These are phyloP conservation scores for Pomatorhinus ruficollis DNA, from an alignment of 2,113 vertebrate species.

Conservation along the genomic window DNA sequence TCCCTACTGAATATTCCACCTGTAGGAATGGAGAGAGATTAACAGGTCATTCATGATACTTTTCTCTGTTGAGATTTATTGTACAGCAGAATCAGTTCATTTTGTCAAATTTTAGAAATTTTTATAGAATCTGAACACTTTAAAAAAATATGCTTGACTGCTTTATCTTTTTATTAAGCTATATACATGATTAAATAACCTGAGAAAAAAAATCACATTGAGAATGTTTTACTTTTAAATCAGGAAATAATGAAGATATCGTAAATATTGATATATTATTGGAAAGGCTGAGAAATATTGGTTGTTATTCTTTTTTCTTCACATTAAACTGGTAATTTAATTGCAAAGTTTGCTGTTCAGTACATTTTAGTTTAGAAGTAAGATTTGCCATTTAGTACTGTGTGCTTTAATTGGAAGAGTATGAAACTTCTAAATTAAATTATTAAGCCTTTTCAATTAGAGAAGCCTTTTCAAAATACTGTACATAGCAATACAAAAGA, in stretches of 20 bases:
- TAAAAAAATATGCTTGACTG: fast-evolving
- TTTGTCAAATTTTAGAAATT: not conserved
- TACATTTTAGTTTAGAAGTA: not conserved
- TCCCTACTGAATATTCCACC: not conserved
- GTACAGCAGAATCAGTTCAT: not conserved
- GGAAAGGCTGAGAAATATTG: not conserved
- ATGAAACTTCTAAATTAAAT: not conserved
- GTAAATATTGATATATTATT: not conserved
- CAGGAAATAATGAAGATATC: not conserved
- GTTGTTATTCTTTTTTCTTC: not conserved
- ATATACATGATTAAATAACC: not conserved
- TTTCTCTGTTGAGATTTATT: not conserved
- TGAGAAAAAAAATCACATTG: not conserved
- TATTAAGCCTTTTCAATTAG: not conserved
- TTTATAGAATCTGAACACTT: not conserved
- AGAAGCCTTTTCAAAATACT: not conserved
- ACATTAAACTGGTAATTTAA: not conserved
- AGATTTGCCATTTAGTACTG: not conserved
- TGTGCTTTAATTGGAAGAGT: not conserved
- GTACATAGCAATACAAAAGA: not conserved
- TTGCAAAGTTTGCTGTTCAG: not conserved
- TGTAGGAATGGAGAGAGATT: not conserved
- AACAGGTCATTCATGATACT: not conserved
- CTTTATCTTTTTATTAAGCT: not conserved
- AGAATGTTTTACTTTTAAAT: not conserved